These are phyloP conservation scores for Parapristionchus giblindavisi DNA, from an alignment of 2,888 invertebrate species.

Conservation along the genomic window DNA sequence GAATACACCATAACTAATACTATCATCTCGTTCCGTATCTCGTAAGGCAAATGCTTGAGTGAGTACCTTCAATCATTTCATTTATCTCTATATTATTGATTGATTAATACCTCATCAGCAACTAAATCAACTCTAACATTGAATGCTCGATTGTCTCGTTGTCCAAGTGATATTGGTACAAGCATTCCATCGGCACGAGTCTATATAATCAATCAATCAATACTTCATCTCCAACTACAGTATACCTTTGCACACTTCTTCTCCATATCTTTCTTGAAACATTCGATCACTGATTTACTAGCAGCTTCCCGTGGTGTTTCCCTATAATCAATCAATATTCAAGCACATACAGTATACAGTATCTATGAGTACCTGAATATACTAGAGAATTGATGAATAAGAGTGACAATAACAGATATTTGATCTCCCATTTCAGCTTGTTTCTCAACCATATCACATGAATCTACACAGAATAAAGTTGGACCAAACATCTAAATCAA, in stretches of 20 bases:
- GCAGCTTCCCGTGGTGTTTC: constrained; percentile 35
- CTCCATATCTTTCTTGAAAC: constrained; percentile 40
- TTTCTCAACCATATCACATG: constrained; percentile 37
- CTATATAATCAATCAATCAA: constrained; percentile 31
- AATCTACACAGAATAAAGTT: constrained; percentile 42
- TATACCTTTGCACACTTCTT: constrained; percentile 38
- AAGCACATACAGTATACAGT: background rate
- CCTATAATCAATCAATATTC: too few species aligned
- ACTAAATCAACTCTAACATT: constrained; percentile 61
- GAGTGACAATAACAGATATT: constrained; percentile 13
- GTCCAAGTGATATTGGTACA: constrained; percentile 64
- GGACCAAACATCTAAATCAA: constrained; percentile 43
- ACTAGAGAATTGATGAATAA: constrained; percentile 5
- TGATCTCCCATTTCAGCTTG: constrained; percentile 36
- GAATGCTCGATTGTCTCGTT: constrained; percentile 66
- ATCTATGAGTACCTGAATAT: constrained; percentile 16
- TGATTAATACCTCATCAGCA: constrained; percentile 48
- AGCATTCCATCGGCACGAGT: constrained; percentile 59
- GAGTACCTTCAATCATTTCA: constrained; percentile 11
- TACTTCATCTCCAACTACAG: background rate
- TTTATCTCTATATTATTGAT: background rate
- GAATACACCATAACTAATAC: constrained; percentile 57
- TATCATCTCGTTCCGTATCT: constrained; percentile 13
- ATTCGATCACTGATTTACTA: constrained; percentile 42
- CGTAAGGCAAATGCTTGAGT: constrained; percentile 34